Base-by-base conservation (phyloP, 2,113 vertebrate species). In the Siniperca chuatsi region DNA sequence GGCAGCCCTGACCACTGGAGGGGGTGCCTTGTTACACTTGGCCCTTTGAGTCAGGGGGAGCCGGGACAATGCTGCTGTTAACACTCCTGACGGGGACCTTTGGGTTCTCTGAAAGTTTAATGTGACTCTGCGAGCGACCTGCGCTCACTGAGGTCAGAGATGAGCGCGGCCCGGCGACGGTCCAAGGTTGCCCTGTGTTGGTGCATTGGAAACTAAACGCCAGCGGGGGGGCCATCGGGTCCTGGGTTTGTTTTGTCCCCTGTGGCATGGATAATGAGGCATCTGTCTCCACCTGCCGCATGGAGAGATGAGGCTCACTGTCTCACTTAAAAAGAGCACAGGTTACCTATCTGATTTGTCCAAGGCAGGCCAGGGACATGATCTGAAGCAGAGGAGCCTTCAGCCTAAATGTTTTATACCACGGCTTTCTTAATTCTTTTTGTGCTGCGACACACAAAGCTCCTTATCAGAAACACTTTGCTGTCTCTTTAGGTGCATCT, bases 91-190 rank as follows among this genome's bases (percentile, higher is more conserved):
- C 86, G 87, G 90, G 92, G 94, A 95, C 90, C 95, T 95, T 96
- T 96, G 94, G 94, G 92, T 90, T 84, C 94, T 89, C 94, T 96
- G 90, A 95, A 96, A 92, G 70, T 95, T 96, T 95, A 94, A 96
- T 96, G 94, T 93, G 94, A 95, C 87, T 93, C 90, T 84, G 92
- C 73, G 21, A 91, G 93, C 91, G 91, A 92, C 90, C 94, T 93
- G 92, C 91, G 44, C 92, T 84, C 73, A 20, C 85, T 72, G 92
- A 95, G 94, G 95, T 96, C 95, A 96, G 95, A 96, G 94, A 96
- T 95, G 95, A 95, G 85, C 85, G 6, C 79, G 35, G 77, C 76
- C 78, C 87, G 81, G 89, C 84, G 65, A n/a, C 75, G 44, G 46
- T 86, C 91, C 90, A 81, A 84, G 74, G 79, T 69, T 55, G 84